Conservation (phyloP, 2,888 invertebrate genomes). For the Schizotus pectinicornis region DNA sequence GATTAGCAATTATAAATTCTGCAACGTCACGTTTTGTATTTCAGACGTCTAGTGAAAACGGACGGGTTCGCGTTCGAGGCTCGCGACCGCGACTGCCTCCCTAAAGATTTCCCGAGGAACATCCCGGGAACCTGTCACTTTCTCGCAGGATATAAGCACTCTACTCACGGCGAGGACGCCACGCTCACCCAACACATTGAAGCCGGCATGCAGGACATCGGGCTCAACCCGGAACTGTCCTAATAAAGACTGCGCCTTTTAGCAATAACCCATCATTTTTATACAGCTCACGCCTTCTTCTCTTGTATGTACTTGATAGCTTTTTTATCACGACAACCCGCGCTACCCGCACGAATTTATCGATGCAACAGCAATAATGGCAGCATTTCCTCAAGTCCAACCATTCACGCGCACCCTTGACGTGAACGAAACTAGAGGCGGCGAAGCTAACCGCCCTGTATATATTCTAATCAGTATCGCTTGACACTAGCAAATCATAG, state of each 20-base stretch:
- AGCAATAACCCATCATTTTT: conserved; percentile 27
- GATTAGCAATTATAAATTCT: background rate
- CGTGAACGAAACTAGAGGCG: too few relatives aligned
- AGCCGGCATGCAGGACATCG: conserved; percentile 68
- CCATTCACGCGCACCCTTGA: too few relatives aligned
- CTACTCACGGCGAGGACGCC: conserved; percentile 65
- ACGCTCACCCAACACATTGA: conserved; percentile 73
- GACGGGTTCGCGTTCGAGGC: conserved; percentile 80
- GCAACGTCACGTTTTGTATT: conserved; percentile 32
- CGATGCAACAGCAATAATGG: too few relatives aligned
- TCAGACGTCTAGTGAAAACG: conserved; percentile 76
- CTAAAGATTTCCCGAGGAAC: conserved; percentile 82
- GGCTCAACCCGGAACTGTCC: conserved; percentile 57
- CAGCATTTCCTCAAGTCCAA: too few relatives aligned
- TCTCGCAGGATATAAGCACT: conserved; percentile 78
- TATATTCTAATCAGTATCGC: too few relatives aligned
- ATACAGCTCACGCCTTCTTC: background rate
- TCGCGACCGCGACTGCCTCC: conserved; percentile 77
- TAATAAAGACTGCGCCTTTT: conserved; percentile 19
- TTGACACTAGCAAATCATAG: too few relatives aligned
- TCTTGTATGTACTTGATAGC: background rate
- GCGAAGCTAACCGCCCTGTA: too few relatives aligned
- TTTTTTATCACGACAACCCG: background rate
- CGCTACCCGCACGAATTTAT: background rate
- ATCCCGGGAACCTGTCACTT: conserved; percentile 86